Percentiles rank a stretch among this genome's conserved stretches.
Conservation (phyloP, 2,113 vertebrate species). For the Marmota flaviventris region DNA sequence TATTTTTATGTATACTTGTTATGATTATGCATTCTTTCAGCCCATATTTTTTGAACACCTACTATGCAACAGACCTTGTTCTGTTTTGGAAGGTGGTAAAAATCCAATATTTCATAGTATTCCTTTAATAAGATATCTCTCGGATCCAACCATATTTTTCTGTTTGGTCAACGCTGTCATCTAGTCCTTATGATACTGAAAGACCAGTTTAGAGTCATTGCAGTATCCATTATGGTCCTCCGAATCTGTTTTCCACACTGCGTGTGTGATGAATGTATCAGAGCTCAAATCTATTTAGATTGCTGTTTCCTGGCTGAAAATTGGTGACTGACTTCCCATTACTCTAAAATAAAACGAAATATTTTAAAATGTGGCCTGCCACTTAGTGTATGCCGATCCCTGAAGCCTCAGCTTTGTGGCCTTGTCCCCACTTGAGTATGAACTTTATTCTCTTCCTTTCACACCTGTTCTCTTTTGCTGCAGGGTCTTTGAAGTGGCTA, state of each 20-base stretch:
- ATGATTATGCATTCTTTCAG: background rate
- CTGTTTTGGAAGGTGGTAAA: background rate
- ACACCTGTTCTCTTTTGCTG: background rate
- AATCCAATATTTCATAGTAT: background rate
- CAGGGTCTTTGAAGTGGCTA: background rate
- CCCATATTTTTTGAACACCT: background rate
- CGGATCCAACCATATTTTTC: accelerated
- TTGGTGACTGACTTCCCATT: background rate
- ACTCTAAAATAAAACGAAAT: background rate
- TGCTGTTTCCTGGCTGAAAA: background rate
- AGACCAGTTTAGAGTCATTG: too few relatives aligned
- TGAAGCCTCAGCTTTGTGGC: background rate
- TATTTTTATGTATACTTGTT: background rate
- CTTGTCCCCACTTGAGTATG: background rate
- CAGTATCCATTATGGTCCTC: background rate
- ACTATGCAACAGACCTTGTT: background rate
- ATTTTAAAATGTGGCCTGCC: background rate
- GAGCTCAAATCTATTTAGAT: conserved; percentile 17
- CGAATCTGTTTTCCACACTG: background rate
- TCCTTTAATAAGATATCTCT: background rate
- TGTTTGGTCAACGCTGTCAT: background rate
- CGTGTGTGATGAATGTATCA: background rate
- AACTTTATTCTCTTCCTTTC: background rate
- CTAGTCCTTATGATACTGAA: background rate
- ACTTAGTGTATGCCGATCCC: background rate